phyloP scores from a whole-genome alignment of 2,113 vertebrate genomes.

The Calonectris borealis region DNA sequence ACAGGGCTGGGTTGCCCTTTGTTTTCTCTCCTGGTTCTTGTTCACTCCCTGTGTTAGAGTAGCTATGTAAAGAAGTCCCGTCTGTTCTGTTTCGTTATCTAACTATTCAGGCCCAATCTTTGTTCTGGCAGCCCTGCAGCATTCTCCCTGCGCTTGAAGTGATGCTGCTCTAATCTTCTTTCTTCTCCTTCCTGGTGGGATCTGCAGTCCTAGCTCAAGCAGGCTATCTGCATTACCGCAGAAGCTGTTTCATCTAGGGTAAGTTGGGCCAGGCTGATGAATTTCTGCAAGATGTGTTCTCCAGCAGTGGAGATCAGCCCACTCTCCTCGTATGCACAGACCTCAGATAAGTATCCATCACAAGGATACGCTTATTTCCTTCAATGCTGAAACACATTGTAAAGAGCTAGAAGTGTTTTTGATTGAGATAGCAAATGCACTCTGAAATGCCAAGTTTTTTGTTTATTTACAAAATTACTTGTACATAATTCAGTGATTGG shows the following conservation, averaged over 20 bases:
- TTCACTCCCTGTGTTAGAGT: background rate
- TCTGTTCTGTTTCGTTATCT: background rate
- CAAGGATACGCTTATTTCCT: background rate
- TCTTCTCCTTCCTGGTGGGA: background rate
- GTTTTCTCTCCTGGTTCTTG: background rate
- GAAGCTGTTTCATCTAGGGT: background rate
- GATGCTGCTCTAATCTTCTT: background rate
- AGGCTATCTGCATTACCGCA: background rate
- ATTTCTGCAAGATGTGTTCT: background rate
- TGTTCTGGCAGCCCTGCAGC: background rate
- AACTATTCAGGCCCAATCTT: background rate
- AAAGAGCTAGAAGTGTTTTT: background rate
- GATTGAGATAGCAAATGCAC: background rate
- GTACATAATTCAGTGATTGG: background rate
- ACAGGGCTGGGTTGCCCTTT: background rate
- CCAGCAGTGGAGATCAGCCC: background rate
- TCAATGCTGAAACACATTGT: background rate
- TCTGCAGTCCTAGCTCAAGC: background rate
- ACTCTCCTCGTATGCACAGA: background rate
- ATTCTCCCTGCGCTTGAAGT: background rate
- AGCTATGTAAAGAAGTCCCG: background rate
- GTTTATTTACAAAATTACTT: background rate
- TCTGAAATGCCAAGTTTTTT: background rate
- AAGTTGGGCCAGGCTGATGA: background rate
- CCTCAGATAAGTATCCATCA: background rate